Evolutionary conservation across 2,888 invertebrate species (phyloP).

Genomic region (Panopea generosa): DNA sequence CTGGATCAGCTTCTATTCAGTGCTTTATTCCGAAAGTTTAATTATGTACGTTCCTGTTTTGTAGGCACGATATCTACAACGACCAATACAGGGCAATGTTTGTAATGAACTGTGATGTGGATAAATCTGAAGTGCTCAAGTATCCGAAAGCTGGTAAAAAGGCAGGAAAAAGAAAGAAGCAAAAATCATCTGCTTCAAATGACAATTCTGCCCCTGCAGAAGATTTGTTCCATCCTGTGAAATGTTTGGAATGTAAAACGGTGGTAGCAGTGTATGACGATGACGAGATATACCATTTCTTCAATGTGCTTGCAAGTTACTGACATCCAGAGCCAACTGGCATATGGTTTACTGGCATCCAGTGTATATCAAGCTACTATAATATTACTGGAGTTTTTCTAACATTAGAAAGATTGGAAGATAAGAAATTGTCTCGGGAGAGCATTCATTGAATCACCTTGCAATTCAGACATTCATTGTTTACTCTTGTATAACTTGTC

Average conservation of each 20-base stretch:
- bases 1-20: too few species aligned
- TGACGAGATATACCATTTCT: slow-evolving; percentile 88
- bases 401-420: too few species aligned
- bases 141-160: slow-evolving; percentile 81
- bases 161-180: slow-evolving; percentile 70
- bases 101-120: slow-evolving; percentile 87
- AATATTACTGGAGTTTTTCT: too few species aligned
- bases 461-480: too few species aligned
- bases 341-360: too few species aligned
- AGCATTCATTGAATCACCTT: too few species aligned
- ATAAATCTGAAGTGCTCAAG: slow-evolving; percentile 80
- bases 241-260: slow-evolving; percentile 87
- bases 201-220: slow-evolving; percentile 29
- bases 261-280: slow-evolving; percentile 87
- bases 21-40: too few species aligned
- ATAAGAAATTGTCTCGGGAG: too few species aligned
- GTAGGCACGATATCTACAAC: slow-evolving; percentile 86
- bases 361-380: too few species aligned
- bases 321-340: slow-evolving; percentile 50
- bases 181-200: slow-evolving; percentile 29
- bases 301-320: slow-evolving; percentile 87
- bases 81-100: slow-evolving; percentile 89
- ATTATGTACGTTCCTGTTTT: too few species aligned
- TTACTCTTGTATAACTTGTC: too few species aligned
- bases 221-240: slow-evolving; percentile 86